Base-by-base conservation (phyloP, 2,888 invertebrate genomes). In the Ischnura elegans region DNA sequence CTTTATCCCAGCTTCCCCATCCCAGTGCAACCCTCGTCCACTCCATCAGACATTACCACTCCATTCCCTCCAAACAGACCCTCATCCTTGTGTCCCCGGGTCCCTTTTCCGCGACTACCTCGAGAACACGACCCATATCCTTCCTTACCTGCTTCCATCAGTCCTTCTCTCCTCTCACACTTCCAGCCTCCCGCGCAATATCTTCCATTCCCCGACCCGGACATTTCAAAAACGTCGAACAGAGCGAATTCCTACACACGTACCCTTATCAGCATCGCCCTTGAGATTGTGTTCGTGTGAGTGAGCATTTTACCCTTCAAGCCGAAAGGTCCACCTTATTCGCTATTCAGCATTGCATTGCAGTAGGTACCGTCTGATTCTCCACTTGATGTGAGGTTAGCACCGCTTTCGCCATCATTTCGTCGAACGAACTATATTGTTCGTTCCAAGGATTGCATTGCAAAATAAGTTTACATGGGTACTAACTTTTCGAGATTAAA, bases 181-280 rank as follows among this genome's bases (percentile, higher is more conserved):
- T 19, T 51, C 51, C 2, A 19, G 45, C 21, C 46, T 8, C n/a
- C 86, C 21, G 1, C 8, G n/a, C 10, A 5, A 45, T 25, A 0
- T 43, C 86, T n/a, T n/a, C 46, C 45, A 16, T 19, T n/a, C 45
- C 46, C 86, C n/a, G 16, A 5, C 45, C 19, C 45, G n/a, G 25
- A n/a, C 46, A n/a, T 86, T n/a, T 45, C 86, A 46, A 76, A 76
- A 76, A 76, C 76, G 76, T 76, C 36, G 76, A 76, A 76, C 29
- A 76, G 76, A 76, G 76, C 76, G 36, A 76, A 76, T 36, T n/a
- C 76, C 76, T 16, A 76, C 36, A 45, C 46, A n/a, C 86, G n/a
- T 46, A n/a, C 46, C 86, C 86, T 46, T 86, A 6, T n/a, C 45
- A n/a, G 10, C 46, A n/a, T 13, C 45, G 4, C 46, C 36, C 19